Conservation (phyloP, 2,113 vertebrate species). For the Zapornia atra region DNA sequence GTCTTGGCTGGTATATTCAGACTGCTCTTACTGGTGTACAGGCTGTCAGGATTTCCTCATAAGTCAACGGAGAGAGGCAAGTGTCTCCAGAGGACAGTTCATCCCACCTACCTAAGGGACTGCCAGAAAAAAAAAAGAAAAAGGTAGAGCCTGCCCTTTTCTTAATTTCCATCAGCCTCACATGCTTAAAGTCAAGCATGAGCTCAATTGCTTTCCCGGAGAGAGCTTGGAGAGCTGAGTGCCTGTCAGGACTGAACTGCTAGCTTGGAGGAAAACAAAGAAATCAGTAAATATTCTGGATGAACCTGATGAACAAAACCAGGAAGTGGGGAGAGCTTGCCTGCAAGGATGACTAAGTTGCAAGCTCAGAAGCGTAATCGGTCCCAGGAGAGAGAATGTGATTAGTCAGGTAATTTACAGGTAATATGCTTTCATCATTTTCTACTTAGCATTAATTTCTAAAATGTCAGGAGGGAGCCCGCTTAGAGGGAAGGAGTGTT, state of each 20-base stretch:
- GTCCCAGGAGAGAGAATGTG: slow-evolving; percentile 10
- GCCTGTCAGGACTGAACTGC: not conserved
- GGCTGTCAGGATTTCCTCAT: slow-evolving; percentile 6
- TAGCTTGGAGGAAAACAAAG: slow-evolving; percentile 17
- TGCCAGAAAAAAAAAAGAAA: not conserved
- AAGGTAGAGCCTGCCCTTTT: not conserved
- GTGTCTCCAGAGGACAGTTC: not conserved
- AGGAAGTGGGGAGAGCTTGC: not conserved
- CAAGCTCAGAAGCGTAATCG: not conserved
- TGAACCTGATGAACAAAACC: slow-evolving; percentile 33
- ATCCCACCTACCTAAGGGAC: not conserved
- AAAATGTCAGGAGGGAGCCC: not conserved
- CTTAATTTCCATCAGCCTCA: not conserved
- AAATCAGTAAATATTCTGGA: slow-evolving; percentile 22
- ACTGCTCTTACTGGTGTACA: not conserved
- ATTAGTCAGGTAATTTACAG: slow-evolving; percentile 58
- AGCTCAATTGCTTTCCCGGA: not conserved
- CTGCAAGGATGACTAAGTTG: slow-evolving; percentile 30
- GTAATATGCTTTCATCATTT: slow-evolving; percentile 46
- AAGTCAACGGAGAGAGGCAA: not conserved
- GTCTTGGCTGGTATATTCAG: not conserved
- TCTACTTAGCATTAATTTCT: slow-evolving; percentile 34
- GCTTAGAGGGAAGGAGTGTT: not conserved
- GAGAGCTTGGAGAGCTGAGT: not conserved
- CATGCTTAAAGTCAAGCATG: not conserved